Conservation (phyloP, 2,797 vertebrate species). For the Danio jaintianensis region DNA sequence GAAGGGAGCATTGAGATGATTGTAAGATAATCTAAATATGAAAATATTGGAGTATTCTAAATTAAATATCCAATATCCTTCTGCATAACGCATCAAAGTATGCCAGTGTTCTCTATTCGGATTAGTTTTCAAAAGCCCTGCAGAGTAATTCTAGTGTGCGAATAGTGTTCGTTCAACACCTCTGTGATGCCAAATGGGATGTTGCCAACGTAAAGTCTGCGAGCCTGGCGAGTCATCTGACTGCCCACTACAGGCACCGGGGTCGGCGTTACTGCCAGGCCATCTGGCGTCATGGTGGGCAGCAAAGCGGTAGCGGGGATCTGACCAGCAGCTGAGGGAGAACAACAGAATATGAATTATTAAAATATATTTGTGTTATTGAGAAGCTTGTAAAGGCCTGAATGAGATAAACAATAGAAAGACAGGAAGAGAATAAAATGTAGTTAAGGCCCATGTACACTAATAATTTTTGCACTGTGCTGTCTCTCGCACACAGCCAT, state of each 20-base stretch:
- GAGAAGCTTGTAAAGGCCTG: not conserved
- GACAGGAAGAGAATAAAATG: not conserved
- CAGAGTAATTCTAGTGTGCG: conserved; percentile 8
- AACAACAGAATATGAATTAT: not conserved
- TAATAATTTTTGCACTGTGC: no score
- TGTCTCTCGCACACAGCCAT: no score
- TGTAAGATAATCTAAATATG: not conserved
- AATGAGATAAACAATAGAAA: not conserved
- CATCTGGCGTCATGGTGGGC: conserved; percentile 94
- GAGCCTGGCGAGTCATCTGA: conserved; percentile 94
- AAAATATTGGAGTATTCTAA: not conserved
- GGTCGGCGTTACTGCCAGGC: conserved; percentile 91
- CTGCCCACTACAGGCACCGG: conserved; percentile 94
- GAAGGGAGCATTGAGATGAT: not conserved
- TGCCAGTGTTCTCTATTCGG: not conserved
- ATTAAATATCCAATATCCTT: not conserved
- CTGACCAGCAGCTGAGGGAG: conserved; percentile 88
- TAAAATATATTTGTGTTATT: not conserved
- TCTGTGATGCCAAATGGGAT: conserved; percentile 96
- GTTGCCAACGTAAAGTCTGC: conserved; percentile 93
- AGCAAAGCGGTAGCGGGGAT: conserved; percentile 94
- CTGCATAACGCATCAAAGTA: not conserved
- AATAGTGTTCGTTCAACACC: conserved; percentile 70
- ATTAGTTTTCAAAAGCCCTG: not conserved
- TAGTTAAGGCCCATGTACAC: no score